Evolutionary conservation across 2,113 vertebrate species (phyloP).

Genomic region (Cynoglossus semilaevis): DNA sequence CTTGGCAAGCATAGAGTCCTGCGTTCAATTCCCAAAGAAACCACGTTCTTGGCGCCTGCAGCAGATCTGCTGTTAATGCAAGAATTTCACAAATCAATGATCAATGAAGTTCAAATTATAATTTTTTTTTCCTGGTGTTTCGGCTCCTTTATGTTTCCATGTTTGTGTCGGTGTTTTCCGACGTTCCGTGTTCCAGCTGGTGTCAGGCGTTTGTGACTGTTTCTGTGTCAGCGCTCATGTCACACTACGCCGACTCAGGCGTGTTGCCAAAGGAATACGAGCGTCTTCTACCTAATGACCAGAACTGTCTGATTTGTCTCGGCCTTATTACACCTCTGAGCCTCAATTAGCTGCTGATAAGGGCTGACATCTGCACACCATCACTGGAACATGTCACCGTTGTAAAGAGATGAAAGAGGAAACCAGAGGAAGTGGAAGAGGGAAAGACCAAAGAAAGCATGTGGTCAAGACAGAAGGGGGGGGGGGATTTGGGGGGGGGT

Average conservation of each 20-base stretch:
- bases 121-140: too few relatives aligned
- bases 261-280: constrained; percentile 38
- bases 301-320: constrained; percentile 93
- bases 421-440: constrained; percentile 37
- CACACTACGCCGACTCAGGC: constrained; percentile 39
- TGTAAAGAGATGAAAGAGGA: constrained; percentile 52
- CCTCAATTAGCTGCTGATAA: constrained; percentile 89
- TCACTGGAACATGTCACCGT: constrained; percentile 78
- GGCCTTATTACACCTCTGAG: constrained; percentile 96
- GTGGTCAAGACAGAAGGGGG: constrained; percentile 21
- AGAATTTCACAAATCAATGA: too few relatives aligned
- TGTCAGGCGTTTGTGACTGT: constrained; percentile 21
- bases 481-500: too few relatives aligned
- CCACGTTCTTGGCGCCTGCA: too few relatives aligned
- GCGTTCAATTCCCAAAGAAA: too few relatives aligned
- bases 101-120: too few relatives aligned
- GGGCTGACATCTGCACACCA: constrained; percentile 87
- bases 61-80: too few relatives aligned
- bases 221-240: constrained; percentile 28
- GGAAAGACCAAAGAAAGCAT: constrained; percentile 6
- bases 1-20: too few relatives aligned
- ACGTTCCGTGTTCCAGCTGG: too few relatives aligned
- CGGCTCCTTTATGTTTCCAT: constrained; percentile 33
- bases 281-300: constrained; percentile 83
- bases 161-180: constrained; percentile 17